These are phyloP conservation scores for Isurus oxyrinchus DNA, from an alignment of 2,113 vertebrate genomes.

Conservation along the genomic window DNA sequence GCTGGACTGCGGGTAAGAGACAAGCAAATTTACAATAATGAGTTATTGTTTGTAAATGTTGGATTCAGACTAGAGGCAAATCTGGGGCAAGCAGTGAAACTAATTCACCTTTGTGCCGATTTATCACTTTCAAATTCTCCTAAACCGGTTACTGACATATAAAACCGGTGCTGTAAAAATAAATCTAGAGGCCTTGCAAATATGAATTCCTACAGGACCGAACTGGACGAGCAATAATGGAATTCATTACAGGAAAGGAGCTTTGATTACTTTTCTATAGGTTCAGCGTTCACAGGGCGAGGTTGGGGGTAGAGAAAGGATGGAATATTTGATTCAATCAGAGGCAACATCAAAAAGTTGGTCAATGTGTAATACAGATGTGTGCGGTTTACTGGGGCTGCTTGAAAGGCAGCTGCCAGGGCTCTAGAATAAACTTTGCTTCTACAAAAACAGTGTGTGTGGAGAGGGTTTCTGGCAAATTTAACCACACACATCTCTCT, in stretches of 20 bases:
- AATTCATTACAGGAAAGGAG: background rate
- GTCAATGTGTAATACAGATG: conserved; percentile 9
- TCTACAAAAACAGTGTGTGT: background rate
- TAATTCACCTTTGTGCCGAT: background rate
- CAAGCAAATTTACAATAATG: no score
- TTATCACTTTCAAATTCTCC: background rate
- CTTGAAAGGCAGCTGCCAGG: background rate
- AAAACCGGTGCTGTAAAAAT: background rate
- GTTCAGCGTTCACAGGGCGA: background rate
- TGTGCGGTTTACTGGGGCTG: background rate
- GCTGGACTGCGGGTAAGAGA: background rate
- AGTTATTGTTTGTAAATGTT: background rate
- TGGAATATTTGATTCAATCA: background rate
- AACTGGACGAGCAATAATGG: background rate
- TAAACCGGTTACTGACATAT: background rate
- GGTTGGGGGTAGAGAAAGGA: background rate
- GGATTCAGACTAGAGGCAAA: background rate
- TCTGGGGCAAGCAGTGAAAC: background rate
- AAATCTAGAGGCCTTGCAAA: background rate
- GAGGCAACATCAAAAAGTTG: background rate
- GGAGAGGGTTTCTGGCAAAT: background rate
- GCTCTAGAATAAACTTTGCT: background rate
- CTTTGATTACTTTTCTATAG: background rate
- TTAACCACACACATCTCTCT: background rate
- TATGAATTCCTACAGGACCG: background rate